Base-by-base conservation (phyloP, 2,797 vertebrate genomes). In the Oceanodroma leucorhoa region DNA sequence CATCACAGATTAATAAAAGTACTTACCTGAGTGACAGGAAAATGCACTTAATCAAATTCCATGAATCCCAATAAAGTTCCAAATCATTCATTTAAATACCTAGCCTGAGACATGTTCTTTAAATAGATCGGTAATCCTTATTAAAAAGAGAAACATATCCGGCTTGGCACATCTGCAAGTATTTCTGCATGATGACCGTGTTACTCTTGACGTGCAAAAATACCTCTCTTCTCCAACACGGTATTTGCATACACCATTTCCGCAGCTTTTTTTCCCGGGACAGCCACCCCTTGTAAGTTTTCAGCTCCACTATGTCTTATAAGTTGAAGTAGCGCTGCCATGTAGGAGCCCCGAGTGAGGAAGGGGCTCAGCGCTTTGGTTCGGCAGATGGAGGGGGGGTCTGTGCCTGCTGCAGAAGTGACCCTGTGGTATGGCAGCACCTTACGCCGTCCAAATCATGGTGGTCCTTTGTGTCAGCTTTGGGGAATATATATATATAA, bases 31-130 rank as follows among this genome's bases (percentile, higher is more conserved):
- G 21, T 90, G 62, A 60, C 62, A 60, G 57, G 70, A 86, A 95
- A 92, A 50, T 55, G 36, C 81, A 77, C 71, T 88, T 93, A 57
- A 57, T 82, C 43, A 89, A 85, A 83, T 93, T 85, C 60, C 26
- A 10, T 58, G 7, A 83, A 38, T 91, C 73, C 84, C 21, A 66
- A 2, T 65, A 83, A 87, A 86, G 45, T 93, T 96, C 15, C 24
- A 45, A 80, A 61, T 88, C 62, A 58, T 93, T 67, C 11, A 21
- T 82, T 88, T 62, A 85, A 95, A 94, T 66, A 93, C 81, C 30
- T 89, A 34, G 24, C 58, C 51, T 92, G 43, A 89, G 45, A 87
- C 6, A 21, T 48, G 21, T 87, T 93, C 67, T 67, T 95, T 87
- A 93, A 83, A 83, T 84, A 82, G 69, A 30, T 90, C 17, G 15